Base-by-base conservation (phyloP, 2,113 vertebrate genomes). In the Tylochromis polylepis region DNA sequence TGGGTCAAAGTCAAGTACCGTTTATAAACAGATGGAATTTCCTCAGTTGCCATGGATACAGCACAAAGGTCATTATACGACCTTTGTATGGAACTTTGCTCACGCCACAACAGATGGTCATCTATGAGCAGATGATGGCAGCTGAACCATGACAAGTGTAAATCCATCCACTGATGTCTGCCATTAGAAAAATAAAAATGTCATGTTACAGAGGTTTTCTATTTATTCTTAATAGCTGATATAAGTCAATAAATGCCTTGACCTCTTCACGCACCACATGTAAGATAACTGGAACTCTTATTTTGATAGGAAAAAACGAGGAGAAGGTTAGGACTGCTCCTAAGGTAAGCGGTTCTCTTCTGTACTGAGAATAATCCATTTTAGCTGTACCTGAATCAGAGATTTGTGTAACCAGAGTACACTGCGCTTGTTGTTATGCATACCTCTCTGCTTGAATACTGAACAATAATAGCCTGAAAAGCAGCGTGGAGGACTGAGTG, bases 401-500 rank as follows among this genome's bases (percentile, higher is more conserved):
- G 46, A 87, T 53, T 53, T 5, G 1, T 85, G 46, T 58, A 29
- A 58, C 27, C 22, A 53, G 67, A 80, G 53, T 8, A 49, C 46
- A 27, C 46, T 20, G 6, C 22, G 41, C 59, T 70, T 70, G 57
- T 72, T 87, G 82, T 60, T 55, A 70, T 80, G 56, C 51, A 51
- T 38, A 62, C 36, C 85, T 58, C 38, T 83, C 82, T 58, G 46
- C 46, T 18, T 81, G 49, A 89, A 82, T 72, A 83, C 27, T 46
- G 78, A 83, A 84, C 85, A 85, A 87, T 49, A 59, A 77, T 53
- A 77, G 79, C 81, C 79, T 79, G 75, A 79, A 49, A 86, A 58
- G 65, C 85, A 87, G 85, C 2, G 1, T 43, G 27, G 67, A 87
- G 53, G 77, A 79, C 46, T 20, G 75, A 87, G 65, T 51, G 72